Evolutionary conservation across 2,797 vertebrate genomes (phyloP).

Genomic region (Synanceia verrucosa): DNA sequence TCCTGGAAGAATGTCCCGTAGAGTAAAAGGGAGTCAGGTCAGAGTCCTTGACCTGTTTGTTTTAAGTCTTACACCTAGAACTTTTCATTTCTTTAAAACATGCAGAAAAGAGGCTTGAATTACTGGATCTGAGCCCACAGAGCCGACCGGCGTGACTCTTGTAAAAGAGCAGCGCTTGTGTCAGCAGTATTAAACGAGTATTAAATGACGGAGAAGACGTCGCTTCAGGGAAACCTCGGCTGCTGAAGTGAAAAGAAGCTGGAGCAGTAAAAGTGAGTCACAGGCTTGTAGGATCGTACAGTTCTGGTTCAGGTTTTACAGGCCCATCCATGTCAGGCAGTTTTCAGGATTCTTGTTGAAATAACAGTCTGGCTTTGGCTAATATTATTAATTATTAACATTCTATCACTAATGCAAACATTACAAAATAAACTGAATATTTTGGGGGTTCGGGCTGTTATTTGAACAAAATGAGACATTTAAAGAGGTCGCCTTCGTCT

Average conservation of each 20-base stretch:
- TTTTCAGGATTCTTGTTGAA: slow-evolving; percentile 28
- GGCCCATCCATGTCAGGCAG: slow-evolving; percentile 9
- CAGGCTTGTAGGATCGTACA: slow-evolving; percentile 3
- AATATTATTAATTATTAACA: no score
- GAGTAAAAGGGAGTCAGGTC: slow-evolving; percentile 73
- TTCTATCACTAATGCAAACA: no score
- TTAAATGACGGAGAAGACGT: slow-evolving; percentile 30
- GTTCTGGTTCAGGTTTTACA: slow-evolving; percentile 54
- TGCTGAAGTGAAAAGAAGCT: slow-evolving; percentile 46
- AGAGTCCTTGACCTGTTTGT: slow-evolving; percentile 74
- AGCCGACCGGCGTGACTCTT: slow-evolving; percentile 38
- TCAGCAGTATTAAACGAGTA: slow-evolving; percentile 49
- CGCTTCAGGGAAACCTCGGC: slow-evolving; percentile 24
- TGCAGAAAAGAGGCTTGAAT: slow-evolving; percentile 57
- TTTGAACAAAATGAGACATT: background rate
- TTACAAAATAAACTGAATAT: background rate
- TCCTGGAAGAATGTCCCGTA: slow-evolving; percentile 74
- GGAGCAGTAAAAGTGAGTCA: slow-evolving; percentile 39
- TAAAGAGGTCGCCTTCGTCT: background rate
- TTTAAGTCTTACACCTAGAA: slow-evolving; percentile 61
- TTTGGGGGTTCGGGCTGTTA: background rate
- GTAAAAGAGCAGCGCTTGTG: slow-evolving; percentile 53
- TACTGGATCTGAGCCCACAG: background rate
- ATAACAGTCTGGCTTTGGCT: slow-evolving; percentile 15
- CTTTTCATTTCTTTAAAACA: slow-evolving; percentile 64